Conservation (phyloP, 2,888 invertebrate species). For the Unio delphinus region DNA sequence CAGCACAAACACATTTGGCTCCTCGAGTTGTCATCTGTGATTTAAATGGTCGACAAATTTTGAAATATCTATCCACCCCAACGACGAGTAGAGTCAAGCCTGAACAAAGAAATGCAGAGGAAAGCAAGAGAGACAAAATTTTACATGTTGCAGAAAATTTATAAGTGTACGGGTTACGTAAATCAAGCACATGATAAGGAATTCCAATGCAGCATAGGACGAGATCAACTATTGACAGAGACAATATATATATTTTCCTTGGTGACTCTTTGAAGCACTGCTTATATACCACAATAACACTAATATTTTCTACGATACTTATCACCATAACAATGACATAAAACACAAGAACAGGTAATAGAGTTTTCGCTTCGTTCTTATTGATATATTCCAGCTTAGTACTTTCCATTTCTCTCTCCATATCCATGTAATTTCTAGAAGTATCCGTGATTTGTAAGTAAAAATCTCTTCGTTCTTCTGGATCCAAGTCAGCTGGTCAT, state of each 20-base stretch:
- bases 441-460: too few relatives aligned
- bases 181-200: constrained; percentile 7
- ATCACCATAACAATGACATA: too few relatives aligned
- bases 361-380: too few relatives aligned
- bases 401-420: too few relatives aligned
- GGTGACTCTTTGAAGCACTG: too few relatives aligned
- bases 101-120: background rate
- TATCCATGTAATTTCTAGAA: too few relatives aligned
- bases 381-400: too few relatives aligned
- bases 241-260: constrained; percentile 4
- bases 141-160: constrained; percentile 3
- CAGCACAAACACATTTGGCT: constrained; percentile 12
- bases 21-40: constrained; percentile 24
- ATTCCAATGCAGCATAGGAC: constrained; percentile 8
- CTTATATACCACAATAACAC: too few relatives aligned
- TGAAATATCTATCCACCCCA: constrained; percentile 22
- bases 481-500: too few relatives aligned
- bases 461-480: too few relatives aligned
- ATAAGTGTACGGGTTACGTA: constrained; percentile 6
- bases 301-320: too few relatives aligned
- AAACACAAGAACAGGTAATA: too few relatives aligned
- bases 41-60: constrained; percentile 36
- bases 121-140: constrained; percentile 4
- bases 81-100: constrained; percentile 5
- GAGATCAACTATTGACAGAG: constrained; percentile 4